A percentile compares a stretch with the other conserved stretches of the same genome.
Evolutionary conservation across 2,888 invertebrate genomes (phyloP).

Genomic region (Ceratothoa steindachneri): DNA sequence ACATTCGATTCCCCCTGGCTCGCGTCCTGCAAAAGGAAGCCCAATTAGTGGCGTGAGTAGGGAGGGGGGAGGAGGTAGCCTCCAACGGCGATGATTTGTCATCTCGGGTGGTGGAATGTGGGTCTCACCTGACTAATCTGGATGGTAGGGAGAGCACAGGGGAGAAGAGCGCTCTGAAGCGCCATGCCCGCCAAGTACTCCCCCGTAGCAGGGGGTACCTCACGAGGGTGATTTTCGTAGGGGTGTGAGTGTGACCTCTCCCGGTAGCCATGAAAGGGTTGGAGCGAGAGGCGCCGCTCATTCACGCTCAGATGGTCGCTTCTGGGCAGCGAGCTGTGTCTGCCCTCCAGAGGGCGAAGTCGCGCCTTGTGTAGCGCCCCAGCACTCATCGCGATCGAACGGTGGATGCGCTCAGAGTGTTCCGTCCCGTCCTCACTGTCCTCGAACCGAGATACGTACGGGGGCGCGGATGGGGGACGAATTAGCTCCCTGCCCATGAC

Average conservation of each 20-base stretch:
- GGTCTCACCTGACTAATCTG: background rate
- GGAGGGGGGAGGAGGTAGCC: background rate
- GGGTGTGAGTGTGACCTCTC: background rate
- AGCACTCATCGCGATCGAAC: too few species aligned
- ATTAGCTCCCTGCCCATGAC: background rate
- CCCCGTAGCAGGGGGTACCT: background rate
- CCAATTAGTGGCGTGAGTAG: background rate
- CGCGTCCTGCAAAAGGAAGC: slow-evolving; percentile 20
- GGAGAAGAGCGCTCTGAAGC: background rate
- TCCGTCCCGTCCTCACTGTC: too few species aligned
- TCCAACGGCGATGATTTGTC: too few species aligned
- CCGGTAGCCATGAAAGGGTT: background rate
- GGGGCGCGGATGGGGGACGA: background rate
- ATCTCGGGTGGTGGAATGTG: too few species aligned
- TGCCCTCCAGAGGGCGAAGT: background rate
- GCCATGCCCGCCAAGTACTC: background rate
- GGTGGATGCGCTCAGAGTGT: too few species aligned
- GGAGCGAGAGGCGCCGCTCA: background rate
- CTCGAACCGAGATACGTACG: background rate
- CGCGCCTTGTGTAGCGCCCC: too few species aligned
- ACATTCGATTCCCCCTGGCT: slow-evolving; percentile 24
- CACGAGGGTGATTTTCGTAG: background rate
- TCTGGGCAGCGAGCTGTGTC: background rate
- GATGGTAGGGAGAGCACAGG: background rate
- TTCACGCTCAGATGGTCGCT: background rate